phyloP scores from a whole-genome alignment of 64 coral and sea anemone species.

The Anthopleura sola region DNA sequence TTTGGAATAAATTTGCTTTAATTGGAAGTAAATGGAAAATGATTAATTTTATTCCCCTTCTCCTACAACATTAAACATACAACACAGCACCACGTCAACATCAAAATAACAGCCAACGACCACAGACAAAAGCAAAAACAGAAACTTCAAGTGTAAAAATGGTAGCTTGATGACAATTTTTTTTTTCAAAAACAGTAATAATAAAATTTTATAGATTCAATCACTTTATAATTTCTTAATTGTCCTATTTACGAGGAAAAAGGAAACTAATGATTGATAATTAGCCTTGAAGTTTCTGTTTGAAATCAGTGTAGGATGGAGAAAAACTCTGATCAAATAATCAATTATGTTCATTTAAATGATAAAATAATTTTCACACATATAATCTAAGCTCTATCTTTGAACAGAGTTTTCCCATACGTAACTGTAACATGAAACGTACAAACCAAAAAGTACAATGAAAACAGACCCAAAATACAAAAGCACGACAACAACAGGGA shows the following conservation, averaged over 20 bases:
- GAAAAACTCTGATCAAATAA: background rate
- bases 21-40: background rate
- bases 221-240: background rate
- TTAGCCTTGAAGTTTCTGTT: background rate
- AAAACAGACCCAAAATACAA: background rate
- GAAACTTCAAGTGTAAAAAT: background rate
- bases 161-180: background rate
- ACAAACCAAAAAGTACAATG: background rate
- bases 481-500: background rate
- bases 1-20: background rate
- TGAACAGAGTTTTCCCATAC: background rate
- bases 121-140: background rate
- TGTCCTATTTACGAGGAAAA: too few species aligned
- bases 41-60: background rate
- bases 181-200: too few species aligned
- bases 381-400: background rate
- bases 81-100: too few species aligned
- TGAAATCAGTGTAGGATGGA: background rate
- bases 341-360: background rate
- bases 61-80: background rate
- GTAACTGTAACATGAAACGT: too few species aligned
- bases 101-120: background rate
- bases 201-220: background rate
- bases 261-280: too few species aligned
- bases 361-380: background rate